Evolutionary conservation across 1,140 invertebrate species (phyloP).

Genomic region (Neuroterus valhalla): DNA sequence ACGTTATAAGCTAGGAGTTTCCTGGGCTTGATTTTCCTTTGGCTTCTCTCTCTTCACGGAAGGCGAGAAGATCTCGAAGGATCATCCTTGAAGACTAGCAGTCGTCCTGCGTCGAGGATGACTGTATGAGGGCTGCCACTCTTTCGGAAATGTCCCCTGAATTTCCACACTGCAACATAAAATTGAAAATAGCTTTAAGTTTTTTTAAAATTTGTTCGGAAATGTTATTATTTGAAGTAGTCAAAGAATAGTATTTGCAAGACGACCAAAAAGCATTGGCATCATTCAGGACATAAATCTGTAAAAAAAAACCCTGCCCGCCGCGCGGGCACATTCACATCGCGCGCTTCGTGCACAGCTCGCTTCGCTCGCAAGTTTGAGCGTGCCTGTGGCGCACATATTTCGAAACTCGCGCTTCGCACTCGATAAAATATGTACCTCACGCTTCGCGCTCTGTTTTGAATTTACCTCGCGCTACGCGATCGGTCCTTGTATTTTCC

Average conservation of each 20-base stretch:
- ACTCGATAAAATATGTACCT: no score
- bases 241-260: not conserved
- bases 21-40: not conserved
- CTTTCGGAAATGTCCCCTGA: conserved; percentile 61
- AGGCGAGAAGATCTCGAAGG: conserved; percentile 26
- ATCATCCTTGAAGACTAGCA: conserved; percentile 58
- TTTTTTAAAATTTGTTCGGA: not conserved
- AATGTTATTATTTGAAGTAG: not conserved
- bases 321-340: no score
- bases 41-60: conserved; percentile 19
- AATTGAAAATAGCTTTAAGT: conserved; percentile 32
- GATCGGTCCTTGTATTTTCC: no score
- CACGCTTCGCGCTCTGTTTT: no score
- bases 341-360: no score
- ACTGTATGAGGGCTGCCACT: conserved; percentile 62
- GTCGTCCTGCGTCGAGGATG: conserved; percentile 64
- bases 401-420: no score
- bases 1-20: conserved; percentile 5
- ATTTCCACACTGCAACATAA: conserved; percentile 55
- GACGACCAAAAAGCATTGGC: no score
- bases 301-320: no score
- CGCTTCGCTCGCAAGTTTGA: no score
- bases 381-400: no score
- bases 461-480: no score
- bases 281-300: no score